phyloP scores from a whole-genome alignment of 1,140 invertebrate species.

The Sitophilus oryzae region DNA sequence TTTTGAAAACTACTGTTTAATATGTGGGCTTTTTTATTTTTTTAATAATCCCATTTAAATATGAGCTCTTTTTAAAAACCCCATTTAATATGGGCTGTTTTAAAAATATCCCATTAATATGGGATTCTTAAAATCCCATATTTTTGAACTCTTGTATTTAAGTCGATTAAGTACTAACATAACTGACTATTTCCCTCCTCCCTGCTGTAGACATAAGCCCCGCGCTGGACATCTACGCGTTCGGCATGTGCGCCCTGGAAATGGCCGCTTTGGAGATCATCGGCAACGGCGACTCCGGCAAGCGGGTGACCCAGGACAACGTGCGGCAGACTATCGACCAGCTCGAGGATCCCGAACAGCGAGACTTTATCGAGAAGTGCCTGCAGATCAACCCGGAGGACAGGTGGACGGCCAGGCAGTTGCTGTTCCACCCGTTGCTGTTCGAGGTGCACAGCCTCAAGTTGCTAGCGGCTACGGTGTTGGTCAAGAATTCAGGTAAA shows the following conservation, averaged over 20 bases:
- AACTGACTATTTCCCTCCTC: no score
- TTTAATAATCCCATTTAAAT: no score
- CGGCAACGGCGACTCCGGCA: slow-evolving; percentile 83
- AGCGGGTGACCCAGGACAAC: slow-evolving; percentile 83
- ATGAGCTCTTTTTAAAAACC: no score
- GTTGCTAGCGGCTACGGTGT: slow-evolving; percentile 83
- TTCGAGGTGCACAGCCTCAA: slow-evolving; percentile 98
- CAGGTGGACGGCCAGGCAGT: slow-evolving; percentile 83
- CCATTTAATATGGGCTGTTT: no score
- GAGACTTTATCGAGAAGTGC: slow-evolving; percentile 90
- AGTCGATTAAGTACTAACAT: no score
- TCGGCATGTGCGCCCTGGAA: slow-evolving; percentile 98
- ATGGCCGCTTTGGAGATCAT: slow-evolving; percentile 95
- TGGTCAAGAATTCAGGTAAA: slow-evolving; percentile 80
- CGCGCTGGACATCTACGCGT: slow-evolving; percentile 96
- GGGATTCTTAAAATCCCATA: no score
- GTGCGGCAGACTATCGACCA: slow-evolving; percentile 82
- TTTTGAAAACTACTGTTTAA: no score
- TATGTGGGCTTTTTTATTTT: no score
- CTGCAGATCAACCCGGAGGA: slow-evolving; percentile 74
- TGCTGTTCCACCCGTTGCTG: slow-evolving; percentile 93
- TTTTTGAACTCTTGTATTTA: no score
- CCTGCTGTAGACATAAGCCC: slow-evolving; percentile 47
- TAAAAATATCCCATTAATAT: no score
- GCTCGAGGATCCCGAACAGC: slow-evolving; percentile 76